Percentiles rank a stretch among this genome's conserved stretches.
Conservation (phyloP, 2,888 invertebrate species). For the Baronia brevicornis region DNA sequence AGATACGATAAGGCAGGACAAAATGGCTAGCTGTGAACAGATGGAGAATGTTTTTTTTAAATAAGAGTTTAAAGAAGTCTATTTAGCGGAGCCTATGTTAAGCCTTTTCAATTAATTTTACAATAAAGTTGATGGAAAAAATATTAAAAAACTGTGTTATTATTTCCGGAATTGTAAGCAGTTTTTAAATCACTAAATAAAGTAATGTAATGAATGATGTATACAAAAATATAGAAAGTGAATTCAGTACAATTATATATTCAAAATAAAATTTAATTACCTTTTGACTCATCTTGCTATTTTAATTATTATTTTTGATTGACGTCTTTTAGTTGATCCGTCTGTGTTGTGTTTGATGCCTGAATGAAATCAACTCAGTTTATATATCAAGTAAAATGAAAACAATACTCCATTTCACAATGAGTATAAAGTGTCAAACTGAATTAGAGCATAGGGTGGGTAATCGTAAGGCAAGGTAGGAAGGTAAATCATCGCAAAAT, state of each 20-base stretch:
- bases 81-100: not conserved
- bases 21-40: too few species aligned
- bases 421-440: conserved; percentile 40
- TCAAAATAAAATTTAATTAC: conserved; percentile 13
- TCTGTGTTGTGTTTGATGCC: too few species aligned
- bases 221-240: too few species aligned
- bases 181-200: too few species aligned
- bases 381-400: conserved; percentile 64
- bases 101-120: too few species aligned
- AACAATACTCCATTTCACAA: conserved; percentile 56
- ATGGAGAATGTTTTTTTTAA: not conserved
- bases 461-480: conserved; percentile 23
- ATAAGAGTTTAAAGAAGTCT: not conserved
- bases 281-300: conserved; percentile 24
- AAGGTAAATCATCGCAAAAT: too few species aligned
- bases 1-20: too few species aligned
- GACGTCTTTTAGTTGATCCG: conserved; percentile 21
- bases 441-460: conserved; percentile 44
- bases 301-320: conserved; percentile 16
- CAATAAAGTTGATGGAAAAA: too few species aligned
- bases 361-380: conserved; percentile 42
- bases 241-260: too few species aligned
- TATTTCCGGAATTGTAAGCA: too few species aligned
- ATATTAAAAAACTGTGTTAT: too few species aligned
- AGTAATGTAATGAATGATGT: too few species aligned